A percentile compares a stretch with the other conserved stretches of the same genome.
phyloP scores from a whole-genome alignment of 2,113 vertebrate species.

The Dipodomys ordii region DNA sequence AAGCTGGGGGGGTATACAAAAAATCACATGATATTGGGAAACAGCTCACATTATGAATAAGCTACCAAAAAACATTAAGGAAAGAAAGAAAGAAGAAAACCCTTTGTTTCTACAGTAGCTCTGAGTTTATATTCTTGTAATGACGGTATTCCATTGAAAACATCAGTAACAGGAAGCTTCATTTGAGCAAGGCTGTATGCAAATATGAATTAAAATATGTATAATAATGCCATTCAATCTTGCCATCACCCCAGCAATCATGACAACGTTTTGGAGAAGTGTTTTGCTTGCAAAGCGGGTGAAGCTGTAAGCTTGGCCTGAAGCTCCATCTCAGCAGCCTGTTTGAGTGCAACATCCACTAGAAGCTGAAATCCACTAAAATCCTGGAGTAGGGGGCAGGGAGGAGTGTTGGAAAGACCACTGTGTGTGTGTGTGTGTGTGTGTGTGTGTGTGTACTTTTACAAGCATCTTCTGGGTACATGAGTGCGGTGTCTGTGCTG shows the following conservation, averaged over 20 bases:
- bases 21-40: conserved; percentile 96
- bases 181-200: conserved; percentile 98
- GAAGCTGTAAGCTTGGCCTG: conserved; percentile 96
- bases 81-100: conserved; percentile 81
- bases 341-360: conserved; percentile 98
- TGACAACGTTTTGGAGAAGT: conserved; percentile 71
- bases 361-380: conserved; percentile 99
- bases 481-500: conserved; percentile 88
- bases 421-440: conserved; percentile 86
- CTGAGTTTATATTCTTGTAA: conserved; percentile 90
- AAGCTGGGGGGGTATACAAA: conserved; percentile 77
- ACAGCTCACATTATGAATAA: conserved; percentile 95
- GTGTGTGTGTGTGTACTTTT: conserved; percentile 83
- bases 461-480: conserved; percentile 90
- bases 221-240: conserved; percentile 88
- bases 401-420: conserved; percentile 97
- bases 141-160: conserved; percentile 91
- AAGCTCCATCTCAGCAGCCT: conserved; percentile 97
- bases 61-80: conserved; percentile 89
- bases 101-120: conserved; percentile 91
- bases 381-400: conserved; percentile 95
- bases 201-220: conserved; percentile 93
- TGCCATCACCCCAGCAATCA: conserved; percentile 84
- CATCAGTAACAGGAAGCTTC: conserved; percentile 92
- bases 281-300: conserved; percentile 91